These are phyloP conservation scores for Theocolax elegans DNA, from an alignment of 1,140 invertebrate species.

Conservation along the genomic window DNA sequence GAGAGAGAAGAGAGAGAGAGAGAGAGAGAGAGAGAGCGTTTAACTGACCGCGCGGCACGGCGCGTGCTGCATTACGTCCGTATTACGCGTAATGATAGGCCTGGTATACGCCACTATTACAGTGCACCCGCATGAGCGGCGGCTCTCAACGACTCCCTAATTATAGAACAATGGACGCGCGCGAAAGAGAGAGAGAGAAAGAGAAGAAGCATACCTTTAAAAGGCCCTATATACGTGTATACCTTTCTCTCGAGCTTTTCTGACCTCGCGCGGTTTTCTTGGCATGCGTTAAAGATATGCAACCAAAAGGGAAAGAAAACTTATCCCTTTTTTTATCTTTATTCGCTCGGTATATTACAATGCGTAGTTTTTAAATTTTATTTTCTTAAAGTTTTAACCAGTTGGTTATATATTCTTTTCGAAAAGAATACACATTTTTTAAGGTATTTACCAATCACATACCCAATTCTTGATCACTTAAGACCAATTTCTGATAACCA, in stretches of 20 bases:
- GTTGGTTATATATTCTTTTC: too few species aligned
- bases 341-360: too few species aligned
- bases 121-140: conserved; percentile 50
- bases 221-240: conserved; percentile 2
- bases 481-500: too few species aligned
- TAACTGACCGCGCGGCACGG: too few species aligned
- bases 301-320: not conserved
- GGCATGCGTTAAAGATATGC: conserved; percentile 9
- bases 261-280: conserved; percentile 16
- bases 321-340: not conserved
- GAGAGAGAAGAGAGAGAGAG: conserved; percentile 22
- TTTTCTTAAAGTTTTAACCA: too few species aligned
- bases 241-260: too few species aligned
- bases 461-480: too few species aligned
- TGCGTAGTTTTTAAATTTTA: too few species aligned
- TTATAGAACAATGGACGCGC: conserved; percentile 49
- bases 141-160: conserved; percentile 54
- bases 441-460: too few species aligned
- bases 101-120: conserved; percentile 49
- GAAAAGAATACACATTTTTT: too few species aligned
- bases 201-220: not conserved
- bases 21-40: not conserved
- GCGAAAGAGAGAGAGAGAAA: not conserved
- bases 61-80: conserved; percentile 45
- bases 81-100: conserved; percentile 59